These are phyloP conservation scores for Alaudala cheleensis DNA, from an alignment of 2,113 vertebrate genomes.

Conservation along the genomic window DNA sequence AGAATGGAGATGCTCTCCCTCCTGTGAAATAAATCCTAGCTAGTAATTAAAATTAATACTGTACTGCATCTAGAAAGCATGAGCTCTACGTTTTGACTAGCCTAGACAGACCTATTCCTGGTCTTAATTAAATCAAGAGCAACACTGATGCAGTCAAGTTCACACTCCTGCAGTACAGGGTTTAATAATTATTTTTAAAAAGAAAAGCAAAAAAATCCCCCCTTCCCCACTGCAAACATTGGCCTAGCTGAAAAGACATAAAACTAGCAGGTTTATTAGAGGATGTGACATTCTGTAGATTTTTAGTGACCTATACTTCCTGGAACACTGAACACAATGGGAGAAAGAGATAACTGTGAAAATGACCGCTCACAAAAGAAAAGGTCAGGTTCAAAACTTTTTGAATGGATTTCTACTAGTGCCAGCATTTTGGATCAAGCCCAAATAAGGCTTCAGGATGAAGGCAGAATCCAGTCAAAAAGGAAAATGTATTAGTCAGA, in stretches of 20 bases:
- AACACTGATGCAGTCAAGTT: background rate
- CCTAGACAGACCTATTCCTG: background rate
- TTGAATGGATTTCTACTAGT: background rate
- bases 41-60: slow-evolving; percentile 40
- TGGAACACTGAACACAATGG: background rate
- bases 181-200: background rate
- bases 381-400: background rate
- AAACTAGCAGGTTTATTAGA: background rate
- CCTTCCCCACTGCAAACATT: background rate
- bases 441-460: background rate
- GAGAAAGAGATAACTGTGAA: background rate
- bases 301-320: background rate
- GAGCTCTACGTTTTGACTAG: background rate
- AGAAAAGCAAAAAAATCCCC: background rate
- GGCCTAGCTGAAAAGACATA: background rate
- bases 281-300: background rate
- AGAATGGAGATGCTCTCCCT: slow-evolving; percentile 17
- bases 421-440: background rate
- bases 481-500: background rate
- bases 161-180: background rate
- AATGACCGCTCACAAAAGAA: background rate
- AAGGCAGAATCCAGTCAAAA: background rate
- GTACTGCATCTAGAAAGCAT: background rate
- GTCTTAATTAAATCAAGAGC: background rate
- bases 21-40: slow-evolving; percentile 20